phyloP scores from a whole-genome alignment of 2,113 vertebrate species.

The Toxostoma redivivum region DNA sequence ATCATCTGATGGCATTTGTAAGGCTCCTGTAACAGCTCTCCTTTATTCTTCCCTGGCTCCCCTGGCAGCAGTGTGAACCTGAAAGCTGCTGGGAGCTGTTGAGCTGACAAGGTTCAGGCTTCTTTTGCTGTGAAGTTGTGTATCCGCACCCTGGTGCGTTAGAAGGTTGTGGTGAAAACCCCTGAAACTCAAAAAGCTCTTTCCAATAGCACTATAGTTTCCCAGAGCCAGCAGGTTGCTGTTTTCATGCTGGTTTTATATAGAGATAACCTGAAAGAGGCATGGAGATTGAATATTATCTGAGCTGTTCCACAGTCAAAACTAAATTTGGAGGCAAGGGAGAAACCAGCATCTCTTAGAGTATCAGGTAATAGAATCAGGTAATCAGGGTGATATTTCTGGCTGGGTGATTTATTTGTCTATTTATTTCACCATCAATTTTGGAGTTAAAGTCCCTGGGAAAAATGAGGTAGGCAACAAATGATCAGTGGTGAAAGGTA shows the following conservation, averaged over 20 bases:
- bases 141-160: not conserved
- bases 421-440: constrained; percentile 34
- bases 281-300: not conserved
- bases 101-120: not conserved
- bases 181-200: not conserved
- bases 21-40: not conserved
- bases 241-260: not conserved
- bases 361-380: not conserved
- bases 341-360: not conserved
- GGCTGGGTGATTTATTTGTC: constrained; percentile 33
- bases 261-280: not conserved
- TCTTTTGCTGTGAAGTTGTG: not conserved
- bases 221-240: not conserved
- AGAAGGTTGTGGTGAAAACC: not conserved
- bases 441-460: not conserved
- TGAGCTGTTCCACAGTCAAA: not conserved
- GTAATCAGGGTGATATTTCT: not conserved
- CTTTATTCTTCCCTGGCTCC: not conserved
- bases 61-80: not conserved
- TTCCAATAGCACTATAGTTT: not conserved
- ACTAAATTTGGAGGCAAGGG: not conserved
- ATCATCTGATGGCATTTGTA: not conserved
- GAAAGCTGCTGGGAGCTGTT: not conserved
- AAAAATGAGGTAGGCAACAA: constrained; percentile 4
- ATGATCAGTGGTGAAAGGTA: not conserved